Conservation (phyloP, 2,888 invertebrate species). For the Caenorhabditis sp. region DNA sequence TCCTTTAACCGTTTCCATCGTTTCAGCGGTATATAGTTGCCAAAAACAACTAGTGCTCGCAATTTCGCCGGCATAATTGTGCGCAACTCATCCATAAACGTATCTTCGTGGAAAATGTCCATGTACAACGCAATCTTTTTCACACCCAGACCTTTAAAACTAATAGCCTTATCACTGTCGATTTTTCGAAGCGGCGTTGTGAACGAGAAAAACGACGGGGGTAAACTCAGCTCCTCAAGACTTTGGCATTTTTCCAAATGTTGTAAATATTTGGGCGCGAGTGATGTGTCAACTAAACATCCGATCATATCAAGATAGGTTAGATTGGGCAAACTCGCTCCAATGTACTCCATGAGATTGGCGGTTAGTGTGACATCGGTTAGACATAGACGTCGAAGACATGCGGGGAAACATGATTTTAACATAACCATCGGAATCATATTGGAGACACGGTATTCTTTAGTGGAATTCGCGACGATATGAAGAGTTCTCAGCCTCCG, state of each 20-base stretch:
- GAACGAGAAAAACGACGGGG: constrained; percentile 31
- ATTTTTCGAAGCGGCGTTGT: constrained; percentile 1
- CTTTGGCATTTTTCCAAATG: constrained; percentile 9
- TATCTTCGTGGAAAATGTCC: constrained; percentile 35
- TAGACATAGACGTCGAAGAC: constrained; percentile 29
- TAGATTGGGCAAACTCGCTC: constrained; percentile 16
- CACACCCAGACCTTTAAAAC: constrained; percentile 16
- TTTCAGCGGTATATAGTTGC: constrained; percentile 29
- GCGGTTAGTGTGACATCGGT: constrained; percentile 34
- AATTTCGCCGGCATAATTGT: constrained; percentile 2
- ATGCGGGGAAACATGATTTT: constrained; percentile 14
- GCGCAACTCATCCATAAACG: constrained; percentile 4
- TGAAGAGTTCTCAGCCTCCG: constrained; percentile 24
- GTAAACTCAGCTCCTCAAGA: constrained; percentile 27
- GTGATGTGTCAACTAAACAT: constrained; percentile 30
- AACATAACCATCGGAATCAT: too few relatives aligned
- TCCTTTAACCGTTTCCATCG: constrained; percentile 17
- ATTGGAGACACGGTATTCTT: too few relatives aligned
- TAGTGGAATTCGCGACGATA: constrained; percentile 15
- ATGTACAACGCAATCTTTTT: constrained; percentile 34
- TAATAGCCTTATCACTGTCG: neutral
- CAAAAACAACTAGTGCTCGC: constrained; percentile 30
- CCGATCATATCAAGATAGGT: constrained; percentile 36
- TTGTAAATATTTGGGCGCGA: constrained; percentile 19
- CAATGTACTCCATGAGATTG: constrained; percentile 17